Conservation (phyloP, 1,140 invertebrate species). For the Subanguina moxae region DNA sequence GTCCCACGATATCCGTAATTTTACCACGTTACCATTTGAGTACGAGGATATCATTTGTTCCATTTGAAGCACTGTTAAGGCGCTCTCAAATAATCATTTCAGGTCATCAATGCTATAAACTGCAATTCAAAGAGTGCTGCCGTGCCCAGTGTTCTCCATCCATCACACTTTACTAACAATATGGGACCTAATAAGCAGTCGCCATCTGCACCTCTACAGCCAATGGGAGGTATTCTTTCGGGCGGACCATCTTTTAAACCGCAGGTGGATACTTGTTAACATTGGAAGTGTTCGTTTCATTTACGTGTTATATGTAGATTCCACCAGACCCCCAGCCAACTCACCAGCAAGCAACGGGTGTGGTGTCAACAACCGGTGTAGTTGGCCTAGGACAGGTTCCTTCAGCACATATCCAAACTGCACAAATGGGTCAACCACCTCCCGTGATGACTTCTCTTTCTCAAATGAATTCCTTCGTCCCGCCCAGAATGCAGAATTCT, state of each 20-base stretch:
- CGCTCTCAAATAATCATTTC: conserved; percentile 6
- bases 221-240: conserved; percentile 13
- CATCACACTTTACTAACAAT: conserved; percentile 17
- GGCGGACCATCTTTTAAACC: conserved; percentile 15
- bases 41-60: no score
- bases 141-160: conserved; percentile 50
- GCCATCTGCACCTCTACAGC: conserved; percentile 19
- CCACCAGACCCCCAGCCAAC: conserved; percentile 58
- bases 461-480: conserved; percentile 1
- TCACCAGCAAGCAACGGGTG: conserved; percentile 38
- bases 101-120: conserved; percentile 57
- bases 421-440: conserved; percentile 46
- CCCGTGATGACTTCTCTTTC: conserved; percentile 36
- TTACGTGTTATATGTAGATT: conserved; percentile 28
- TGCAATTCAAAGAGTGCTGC: conserved; percentile 58
- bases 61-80: no score
- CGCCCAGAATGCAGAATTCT: not conserved
- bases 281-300: not conserved
- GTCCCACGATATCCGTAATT: no score
- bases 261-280: conserved; percentile 23
- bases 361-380: conserved; percentile 16
- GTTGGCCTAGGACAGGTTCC: not conserved
- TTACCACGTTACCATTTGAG: no score
- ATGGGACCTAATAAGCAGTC: not conserved
- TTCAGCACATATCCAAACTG: conserved; percentile 5